phyloP scores from a whole-genome alignment of 2,797 vertebrate species.

The Mormyrus hasselquistii region DNA sequence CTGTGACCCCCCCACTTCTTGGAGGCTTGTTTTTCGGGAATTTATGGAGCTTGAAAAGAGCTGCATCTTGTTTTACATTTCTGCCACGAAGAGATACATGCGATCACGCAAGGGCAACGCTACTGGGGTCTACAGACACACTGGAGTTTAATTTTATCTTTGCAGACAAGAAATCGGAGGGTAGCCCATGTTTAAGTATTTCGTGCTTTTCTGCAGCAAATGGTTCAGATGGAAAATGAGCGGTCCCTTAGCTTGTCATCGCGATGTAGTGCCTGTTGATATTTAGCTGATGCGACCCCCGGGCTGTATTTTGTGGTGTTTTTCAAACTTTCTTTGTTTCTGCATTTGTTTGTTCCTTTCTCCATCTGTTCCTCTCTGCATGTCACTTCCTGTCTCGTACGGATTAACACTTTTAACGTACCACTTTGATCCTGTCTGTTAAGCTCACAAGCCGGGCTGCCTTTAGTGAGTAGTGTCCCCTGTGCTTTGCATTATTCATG shows the following conservation, averaged over 20 bases:
- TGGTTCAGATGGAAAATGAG: slow-evolving; percentile 23
- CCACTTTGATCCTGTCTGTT: slow-evolving; percentile 23
- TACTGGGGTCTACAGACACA: background rate
- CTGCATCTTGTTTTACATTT: slow-evolving; percentile 1
- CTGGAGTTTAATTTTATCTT: background rate
- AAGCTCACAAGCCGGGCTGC: slow-evolving; percentile 4
- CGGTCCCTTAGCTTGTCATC: slow-evolving; percentile 37
- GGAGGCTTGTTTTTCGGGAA: background rate
- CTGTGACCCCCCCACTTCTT: background rate
- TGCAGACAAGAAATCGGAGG: background rate
- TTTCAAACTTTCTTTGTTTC: slow-evolving; percentile 6
- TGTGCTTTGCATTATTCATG: slow-evolving; percentile 53
- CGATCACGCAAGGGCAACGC: background rate
- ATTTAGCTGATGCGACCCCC: slow-evolving; percentile 48
- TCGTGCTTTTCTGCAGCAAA: background rate
- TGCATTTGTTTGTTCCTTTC: slow-evolving; percentile 41
- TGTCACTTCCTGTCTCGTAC: slow-evolving; percentile 35
- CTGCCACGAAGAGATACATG: background rate
- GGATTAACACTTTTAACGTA: slow-evolving; percentile 39
- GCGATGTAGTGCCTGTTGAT: slow-evolving; percentile 36
- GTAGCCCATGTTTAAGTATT: background rate
- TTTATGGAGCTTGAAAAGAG: slow-evolving; percentile 11
- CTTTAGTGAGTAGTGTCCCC: slow-evolving; percentile 20
- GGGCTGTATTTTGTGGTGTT: slow-evolving; percentile 43
- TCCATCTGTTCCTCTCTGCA: slow-evolving; percentile 44